Conservation (phyloP, 2,888 invertebrate genomes). For the Oscheius sp. region DNA sequence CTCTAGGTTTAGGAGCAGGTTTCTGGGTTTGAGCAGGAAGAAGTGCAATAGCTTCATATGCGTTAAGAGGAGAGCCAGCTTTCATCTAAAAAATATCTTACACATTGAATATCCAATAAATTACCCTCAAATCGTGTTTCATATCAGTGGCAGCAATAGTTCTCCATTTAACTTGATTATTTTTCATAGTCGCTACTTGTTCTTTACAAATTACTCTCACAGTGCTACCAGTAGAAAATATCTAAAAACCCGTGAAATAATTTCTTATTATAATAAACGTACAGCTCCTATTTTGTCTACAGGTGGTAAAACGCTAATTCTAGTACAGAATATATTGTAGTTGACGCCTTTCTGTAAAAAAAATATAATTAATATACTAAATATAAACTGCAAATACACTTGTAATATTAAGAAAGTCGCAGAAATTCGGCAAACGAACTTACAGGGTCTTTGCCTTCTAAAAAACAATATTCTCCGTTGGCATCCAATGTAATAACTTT, state of each 20-base stretch:
- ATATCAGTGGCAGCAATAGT: constrained; percentile 44
- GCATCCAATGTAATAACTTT: constrained; percentile 40
- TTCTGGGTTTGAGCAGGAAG: not conserved
- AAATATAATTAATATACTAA: not conserved
- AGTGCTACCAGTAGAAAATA: constrained; percentile 41
- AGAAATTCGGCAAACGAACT: constrained; percentile 1
- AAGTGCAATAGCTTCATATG: constrained; percentile 1
- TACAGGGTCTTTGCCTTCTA: constrained; percentile 26
- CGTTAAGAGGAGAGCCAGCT: constrained; percentile 9
- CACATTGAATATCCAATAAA: too few species aligned
- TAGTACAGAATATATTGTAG: constrained; percentile 37
- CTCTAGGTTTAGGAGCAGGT: constrained; percentile 7
- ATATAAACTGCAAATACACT: too few species aligned
- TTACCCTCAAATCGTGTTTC: constrained; percentile 43
- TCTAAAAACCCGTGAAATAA: too few species aligned
- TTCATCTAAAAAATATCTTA: not conserved
- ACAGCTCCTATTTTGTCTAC: constrained; percentile 20
- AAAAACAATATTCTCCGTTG: constrained; percentile 38
- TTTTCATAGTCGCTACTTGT: constrained; percentile 43
- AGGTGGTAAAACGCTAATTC: constrained; percentile 32
- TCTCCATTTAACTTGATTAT: constrained; percentile 47
- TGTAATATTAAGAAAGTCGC: not conserved
- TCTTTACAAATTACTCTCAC: constrained; percentile 46
- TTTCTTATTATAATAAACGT: constrained; percentile 16
- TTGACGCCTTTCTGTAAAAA: constrained; percentile 27